phyloP scores from a whole-genome alignment of 2,797 vertebrate species.

The Sebastes matsubarae region DNA sequence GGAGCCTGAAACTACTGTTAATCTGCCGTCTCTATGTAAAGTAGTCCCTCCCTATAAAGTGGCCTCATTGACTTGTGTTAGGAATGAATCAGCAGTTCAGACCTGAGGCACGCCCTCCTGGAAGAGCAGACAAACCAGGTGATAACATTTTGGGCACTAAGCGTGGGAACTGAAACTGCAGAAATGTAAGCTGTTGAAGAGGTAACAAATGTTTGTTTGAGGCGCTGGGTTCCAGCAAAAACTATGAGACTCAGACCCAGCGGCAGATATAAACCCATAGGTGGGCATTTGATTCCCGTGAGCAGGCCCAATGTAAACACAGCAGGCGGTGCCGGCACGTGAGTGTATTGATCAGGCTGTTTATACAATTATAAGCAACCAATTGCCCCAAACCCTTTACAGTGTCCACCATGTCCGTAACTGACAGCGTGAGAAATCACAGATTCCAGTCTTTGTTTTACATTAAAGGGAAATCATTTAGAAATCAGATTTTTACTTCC shows the following conservation, averaged over 20 bases:
- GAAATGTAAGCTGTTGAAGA: not conserved
- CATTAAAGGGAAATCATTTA: too few species aligned
- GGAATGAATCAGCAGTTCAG: conserved; percentile 13
- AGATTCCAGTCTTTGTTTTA: too few species aligned
- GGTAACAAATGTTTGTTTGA: not conserved
- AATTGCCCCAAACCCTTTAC: not conserved
- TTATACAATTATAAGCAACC: too few species aligned
- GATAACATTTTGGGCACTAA: not conserved
- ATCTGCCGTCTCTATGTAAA: not conserved
- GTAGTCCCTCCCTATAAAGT: not conserved
- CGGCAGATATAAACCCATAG: too few species aligned
- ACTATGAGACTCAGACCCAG: too few species aligned
- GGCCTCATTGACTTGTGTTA: not conserved
- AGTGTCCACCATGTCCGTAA: not conserved
- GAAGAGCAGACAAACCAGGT: not conserved
- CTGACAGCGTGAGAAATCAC: too few species aligned
- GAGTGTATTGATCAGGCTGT: too few species aligned
- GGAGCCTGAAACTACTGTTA: not conserved
- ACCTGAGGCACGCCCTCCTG: conserved; percentile 2
- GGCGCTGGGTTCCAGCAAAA: rapidly evolving
- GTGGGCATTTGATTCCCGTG: too few species aligned
- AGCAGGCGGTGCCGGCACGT: too few species aligned
- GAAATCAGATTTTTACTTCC: too few species aligned
- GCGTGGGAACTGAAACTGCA: not conserved
- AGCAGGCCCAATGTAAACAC: too few species aligned